phyloP scores from a whole-genome alignment of 2,113 vertebrate species.

The Trogon melanurus region DNA sequence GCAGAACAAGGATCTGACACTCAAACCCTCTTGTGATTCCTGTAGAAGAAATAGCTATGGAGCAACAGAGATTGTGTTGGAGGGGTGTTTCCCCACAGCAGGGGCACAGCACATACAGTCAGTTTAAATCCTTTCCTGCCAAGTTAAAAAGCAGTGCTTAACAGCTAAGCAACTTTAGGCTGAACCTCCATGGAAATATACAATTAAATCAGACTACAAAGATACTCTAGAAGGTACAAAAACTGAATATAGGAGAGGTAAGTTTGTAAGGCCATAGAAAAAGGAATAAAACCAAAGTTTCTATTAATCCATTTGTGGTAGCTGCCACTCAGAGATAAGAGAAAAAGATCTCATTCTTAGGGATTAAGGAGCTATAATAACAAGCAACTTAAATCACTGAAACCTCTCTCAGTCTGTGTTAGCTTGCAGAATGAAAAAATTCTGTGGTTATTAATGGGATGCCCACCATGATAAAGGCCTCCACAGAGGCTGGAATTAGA shows the following conservation, averaged over 20 bases:
- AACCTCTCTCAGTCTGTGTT: neutral
- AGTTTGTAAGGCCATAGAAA: neutral
- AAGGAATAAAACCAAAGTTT: neutral
- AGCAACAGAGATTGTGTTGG: neutral
- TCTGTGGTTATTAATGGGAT: neutral
- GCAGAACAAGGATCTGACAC: neutral
- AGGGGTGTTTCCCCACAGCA: neutral
- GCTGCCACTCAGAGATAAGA: neutral
- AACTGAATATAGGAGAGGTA: neutral
- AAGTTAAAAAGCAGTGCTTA: neutral
- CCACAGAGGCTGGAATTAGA: neutral
- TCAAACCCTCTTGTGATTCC: neutral
- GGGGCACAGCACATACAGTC: fast-evolving
- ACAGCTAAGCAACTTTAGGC: neutral
- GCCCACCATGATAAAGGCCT: neutral
- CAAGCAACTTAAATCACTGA: neutral
- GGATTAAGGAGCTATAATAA: neutral
- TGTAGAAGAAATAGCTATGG: neutral
- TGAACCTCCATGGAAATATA: neutral
- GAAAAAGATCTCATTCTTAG: neutral
- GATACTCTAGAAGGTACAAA: neutral
- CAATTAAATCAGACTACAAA: neutral
- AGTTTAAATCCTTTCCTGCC: neutral
- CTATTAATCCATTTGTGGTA: conserved; percentile 2
- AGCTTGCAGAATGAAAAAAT: conserved; percentile 6